phyloP scores from a whole-genome alignment of 2,113 vertebrate genomes.

The Cyanoderma ruficeps region DNA sequence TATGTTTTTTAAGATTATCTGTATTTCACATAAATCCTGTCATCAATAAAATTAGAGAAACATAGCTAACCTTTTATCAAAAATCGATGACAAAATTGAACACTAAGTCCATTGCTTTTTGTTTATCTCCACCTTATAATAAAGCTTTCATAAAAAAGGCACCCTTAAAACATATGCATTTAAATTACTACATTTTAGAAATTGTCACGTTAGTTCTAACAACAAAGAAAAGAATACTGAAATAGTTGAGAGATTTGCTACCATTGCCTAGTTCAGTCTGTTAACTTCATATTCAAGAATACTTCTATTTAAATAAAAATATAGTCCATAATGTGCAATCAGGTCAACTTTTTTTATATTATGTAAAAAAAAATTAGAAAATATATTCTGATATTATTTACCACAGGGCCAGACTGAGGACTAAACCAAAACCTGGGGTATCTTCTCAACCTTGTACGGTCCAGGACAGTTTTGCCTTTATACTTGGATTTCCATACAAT shows the following conservation, averaged over 20 bases:
- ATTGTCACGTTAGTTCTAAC: neutral
- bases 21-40: neutral
- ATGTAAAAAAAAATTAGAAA: neutral
- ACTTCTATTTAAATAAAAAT: neutral
- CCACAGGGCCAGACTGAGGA: neutral
- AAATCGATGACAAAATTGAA: neutral
- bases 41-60: neutral
- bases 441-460: too few relatives aligned
- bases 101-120: fast-evolving
- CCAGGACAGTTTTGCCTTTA: neutral
- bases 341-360: neutral
- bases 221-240: neutral
- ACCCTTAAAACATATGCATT: fast-evolving
- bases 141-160: neutral
- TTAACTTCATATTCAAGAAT: neutral
- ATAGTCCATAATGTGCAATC: neutral
- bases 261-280: neutral
- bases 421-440: neutral
- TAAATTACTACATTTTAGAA: neutral
- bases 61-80: neutral
- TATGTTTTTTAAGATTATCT: neutral
- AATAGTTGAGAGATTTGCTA: neutral
- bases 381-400: neutral
- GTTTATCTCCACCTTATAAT: neutral
- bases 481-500: neutral